A percentile compares a stretch with the other conserved stretches of the same genome.
Conservation (phyloP, 2,113 vertebrate genomes). For the Archocentrus centrarchus region DNA sequence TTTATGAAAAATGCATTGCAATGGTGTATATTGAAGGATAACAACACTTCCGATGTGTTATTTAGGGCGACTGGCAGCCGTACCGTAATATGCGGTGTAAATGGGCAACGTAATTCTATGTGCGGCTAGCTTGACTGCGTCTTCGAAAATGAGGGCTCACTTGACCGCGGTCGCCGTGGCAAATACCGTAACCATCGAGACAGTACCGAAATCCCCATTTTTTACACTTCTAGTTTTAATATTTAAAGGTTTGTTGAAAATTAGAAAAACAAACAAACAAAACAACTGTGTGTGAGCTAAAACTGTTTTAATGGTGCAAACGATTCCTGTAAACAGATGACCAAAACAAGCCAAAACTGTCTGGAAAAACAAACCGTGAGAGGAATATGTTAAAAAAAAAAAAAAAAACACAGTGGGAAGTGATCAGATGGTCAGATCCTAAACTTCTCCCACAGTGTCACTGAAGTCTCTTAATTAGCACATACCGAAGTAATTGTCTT, state of each 20-base stretch:
- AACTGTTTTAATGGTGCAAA: neutral
- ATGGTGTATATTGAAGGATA: too few species aligned
- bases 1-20: too few species aligned
- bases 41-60: too few species aligned
- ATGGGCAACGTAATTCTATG: too few species aligned
- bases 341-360: neutral
- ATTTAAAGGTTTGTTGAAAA: neutral
- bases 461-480: neutral
- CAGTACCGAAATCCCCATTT: neutral
- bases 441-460: neutral
- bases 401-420: neutral
- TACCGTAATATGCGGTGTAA: too few species aligned
- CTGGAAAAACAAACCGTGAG: neutral
- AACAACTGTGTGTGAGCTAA: fast-evolving
- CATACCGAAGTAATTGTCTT: slow-evolving; percentile 31
- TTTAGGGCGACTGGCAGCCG: too few species aligned
- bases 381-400: neutral
- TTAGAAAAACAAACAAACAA: fast-evolving
- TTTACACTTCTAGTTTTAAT: neutral
- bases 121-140: too few species aligned
- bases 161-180: too few species aligned
- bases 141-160: too few species aligned
- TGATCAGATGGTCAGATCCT: neutral
- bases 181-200: neutral
- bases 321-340: neutral